Base-by-base conservation (phyloP, 2,797 vertebrate species). In the Stomatorhinus walkeri region DNA sequence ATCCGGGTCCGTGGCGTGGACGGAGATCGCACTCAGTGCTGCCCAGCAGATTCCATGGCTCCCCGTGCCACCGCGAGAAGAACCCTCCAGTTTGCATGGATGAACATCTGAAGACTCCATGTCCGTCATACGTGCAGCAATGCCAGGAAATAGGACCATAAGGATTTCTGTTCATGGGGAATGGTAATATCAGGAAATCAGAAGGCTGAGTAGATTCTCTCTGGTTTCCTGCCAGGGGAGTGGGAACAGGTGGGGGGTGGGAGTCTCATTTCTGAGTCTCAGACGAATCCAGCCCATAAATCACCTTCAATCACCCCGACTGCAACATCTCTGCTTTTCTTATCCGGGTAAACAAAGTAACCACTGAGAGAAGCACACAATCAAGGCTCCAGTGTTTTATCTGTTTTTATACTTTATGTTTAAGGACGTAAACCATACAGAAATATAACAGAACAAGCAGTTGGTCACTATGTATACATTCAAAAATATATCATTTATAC, bases 1-100 rank as follows among this genome's bases (percentile, higher is more conserved):
- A 87, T 88, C 64, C 28, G 24, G 46, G 89, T 88, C 68, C 88
- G 61, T 85, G 89, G 88, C 43, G 87, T 89, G 90, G 85, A 88
- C 12, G 79, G 89, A 89, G 85, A 59, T 87, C 51, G 87, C 86
- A 88, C 59, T 87, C 87, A 88, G 88, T 83, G 90, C 88, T 90
- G 88, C 88, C 89, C 64, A 49, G 59, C 56, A 86, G 54, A 10
- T 87, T 36, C 88, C 76, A 49, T 90, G 88, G 51, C 88, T 52
- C 76, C 40, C 7, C 52, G 61, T 81, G 84, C 79, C 51, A 81
- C 84, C 87, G 6, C 3, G 1, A 72, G 28, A 72, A 36, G 28
- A 14, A 72, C 28, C 64, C 19, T 0, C 32, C 72, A 79, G 72
- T n/a, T 43, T 9, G 36, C 9, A 24, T 49, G 24, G 83, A 48